These are phyloP conservation scores for Sialia sialis DNA, from an alignment of 2,113 vertebrate genomes.

Conservation along the genomic window DNA sequence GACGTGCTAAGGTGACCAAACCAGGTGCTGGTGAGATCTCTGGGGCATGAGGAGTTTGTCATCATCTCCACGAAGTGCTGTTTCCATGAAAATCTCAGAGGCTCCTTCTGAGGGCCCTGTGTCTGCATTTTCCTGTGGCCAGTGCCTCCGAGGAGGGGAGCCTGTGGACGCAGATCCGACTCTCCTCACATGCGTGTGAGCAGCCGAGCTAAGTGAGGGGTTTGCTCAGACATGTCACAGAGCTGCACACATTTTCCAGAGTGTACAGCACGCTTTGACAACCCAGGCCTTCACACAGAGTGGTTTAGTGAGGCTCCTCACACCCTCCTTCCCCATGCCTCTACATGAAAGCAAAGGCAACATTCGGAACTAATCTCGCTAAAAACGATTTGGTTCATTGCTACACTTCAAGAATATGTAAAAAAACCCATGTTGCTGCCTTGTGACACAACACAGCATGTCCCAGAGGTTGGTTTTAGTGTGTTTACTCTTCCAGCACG, in stretches of 20 bases:
- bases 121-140: background rate
- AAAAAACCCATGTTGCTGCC: background rate
- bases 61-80: background rate
- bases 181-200: rapidly evolving
- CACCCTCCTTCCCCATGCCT: background rate
- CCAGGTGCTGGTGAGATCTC: background rate
- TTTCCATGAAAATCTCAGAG: background rate
- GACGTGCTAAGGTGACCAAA: background rate
- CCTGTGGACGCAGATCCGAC: background rate
- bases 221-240: background rate
- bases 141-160: background rate
- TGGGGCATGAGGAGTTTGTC: background rate
- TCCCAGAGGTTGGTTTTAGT: background rate
- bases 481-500: background rate
- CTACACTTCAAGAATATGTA: background rate
- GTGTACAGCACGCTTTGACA: background rate
- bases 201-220: background rate
- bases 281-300: background rate
- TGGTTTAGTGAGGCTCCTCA: background rate
- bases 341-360: background rate
- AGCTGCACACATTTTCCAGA: background rate
- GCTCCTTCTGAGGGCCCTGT: rapidly evolving
- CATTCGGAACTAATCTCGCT: background rate
- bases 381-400: background rate
- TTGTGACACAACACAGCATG: background rate